A percentile compares a stretch with the other conserved stretches of the same genome.
Evolutionary conservation across 1,140 invertebrate genomes (phyloP).

Genomic region (Sweltsa coloradensis): DNA sequence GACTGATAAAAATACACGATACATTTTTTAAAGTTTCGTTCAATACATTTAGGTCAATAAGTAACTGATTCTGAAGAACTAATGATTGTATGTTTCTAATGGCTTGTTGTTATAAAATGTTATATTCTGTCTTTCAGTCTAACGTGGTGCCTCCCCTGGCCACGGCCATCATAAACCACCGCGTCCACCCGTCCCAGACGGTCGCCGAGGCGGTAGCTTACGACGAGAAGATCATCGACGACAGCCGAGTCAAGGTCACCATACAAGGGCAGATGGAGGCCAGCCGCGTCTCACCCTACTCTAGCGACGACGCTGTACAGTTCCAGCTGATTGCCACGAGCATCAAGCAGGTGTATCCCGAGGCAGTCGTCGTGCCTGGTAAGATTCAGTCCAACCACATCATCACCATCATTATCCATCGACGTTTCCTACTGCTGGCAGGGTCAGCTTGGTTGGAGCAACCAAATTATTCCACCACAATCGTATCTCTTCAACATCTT

Average conservation of each 20-base stretch:
- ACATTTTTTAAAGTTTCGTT: too few relatives aligned
- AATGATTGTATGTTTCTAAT: too few relatives aligned
- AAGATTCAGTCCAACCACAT: conserved; percentile 10
- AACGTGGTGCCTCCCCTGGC: conserved; percentile 41
- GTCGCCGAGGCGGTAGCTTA: conserved; percentile 35
- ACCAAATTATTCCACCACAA: too few relatives aligned
- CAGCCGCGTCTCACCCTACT: conserved; percentile 33
- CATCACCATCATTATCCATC: too few relatives aligned
- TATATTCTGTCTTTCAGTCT: conserved; percentile 25
- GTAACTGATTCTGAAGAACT: too few relatives aligned
- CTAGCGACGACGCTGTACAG: conserved; percentile 29
- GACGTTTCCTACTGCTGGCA: too few relatives aligned
- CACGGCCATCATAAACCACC: conserved; percentile 38
- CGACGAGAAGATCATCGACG: conserved; percentile 34
- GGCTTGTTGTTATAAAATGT: too few relatives aligned
- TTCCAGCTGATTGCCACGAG: conserved; percentile 36
- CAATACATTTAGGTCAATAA: too few relatives aligned
- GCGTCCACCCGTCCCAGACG: conserved; percentile 39
- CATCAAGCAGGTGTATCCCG: conserved; percentile 34
- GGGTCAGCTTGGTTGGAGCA: too few relatives aligned
- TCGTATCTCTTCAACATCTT: too few relatives aligned
- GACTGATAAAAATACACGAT: too few relatives aligned
- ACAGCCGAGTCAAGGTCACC: conserved; percentile 31
- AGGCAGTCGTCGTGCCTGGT: conserved; percentile 36
- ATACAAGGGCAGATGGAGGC: conserved; percentile 27